Conservation (phyloP, 2,113 vertebrate species). For the Myocastor coypus region DNA sequence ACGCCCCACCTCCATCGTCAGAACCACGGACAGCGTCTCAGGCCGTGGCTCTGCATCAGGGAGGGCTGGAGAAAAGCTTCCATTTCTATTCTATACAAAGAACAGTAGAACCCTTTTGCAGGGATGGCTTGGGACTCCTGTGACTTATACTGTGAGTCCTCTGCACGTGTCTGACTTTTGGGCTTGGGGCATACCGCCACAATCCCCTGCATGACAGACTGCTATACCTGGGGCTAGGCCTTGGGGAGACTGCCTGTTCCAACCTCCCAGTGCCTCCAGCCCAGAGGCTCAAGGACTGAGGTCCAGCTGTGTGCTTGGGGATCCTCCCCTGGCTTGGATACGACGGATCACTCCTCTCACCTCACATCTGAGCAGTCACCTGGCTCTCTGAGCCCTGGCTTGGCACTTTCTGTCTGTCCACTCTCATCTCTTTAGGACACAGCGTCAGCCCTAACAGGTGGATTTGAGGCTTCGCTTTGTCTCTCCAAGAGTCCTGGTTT, state of each 20-base stretch:
- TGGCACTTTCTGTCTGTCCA: too few relatives aligned
- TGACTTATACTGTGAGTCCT: background rate
- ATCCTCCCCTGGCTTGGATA: background rate
- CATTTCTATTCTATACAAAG: background rate
- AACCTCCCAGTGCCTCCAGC: background rate
- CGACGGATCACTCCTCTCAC: too few relatives aligned
- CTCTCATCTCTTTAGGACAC: background rate
- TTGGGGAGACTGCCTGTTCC: background rate
- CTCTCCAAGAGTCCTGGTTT: background rate
- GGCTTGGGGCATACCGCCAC: too few relatives aligned
- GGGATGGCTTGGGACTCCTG: background rate
- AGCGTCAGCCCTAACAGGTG: background rate
- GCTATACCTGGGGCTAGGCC: background rate
- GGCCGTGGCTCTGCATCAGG: too few relatives aligned
- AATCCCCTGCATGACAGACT: background rate
- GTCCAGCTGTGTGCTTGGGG: background rate
- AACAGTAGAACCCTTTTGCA: background rate
- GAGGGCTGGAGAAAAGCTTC: background rate
- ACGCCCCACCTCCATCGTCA: rapidly evolving
- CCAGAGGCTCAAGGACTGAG: background rate
- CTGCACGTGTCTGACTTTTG: background rate
- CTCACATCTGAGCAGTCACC: background rate
- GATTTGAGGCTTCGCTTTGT: background rate
- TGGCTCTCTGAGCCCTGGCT: background rate
- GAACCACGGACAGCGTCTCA: background rate